Conservation (phyloP, 2,888 invertebrate genomes). For the Blastobasis adustella region DNA sequence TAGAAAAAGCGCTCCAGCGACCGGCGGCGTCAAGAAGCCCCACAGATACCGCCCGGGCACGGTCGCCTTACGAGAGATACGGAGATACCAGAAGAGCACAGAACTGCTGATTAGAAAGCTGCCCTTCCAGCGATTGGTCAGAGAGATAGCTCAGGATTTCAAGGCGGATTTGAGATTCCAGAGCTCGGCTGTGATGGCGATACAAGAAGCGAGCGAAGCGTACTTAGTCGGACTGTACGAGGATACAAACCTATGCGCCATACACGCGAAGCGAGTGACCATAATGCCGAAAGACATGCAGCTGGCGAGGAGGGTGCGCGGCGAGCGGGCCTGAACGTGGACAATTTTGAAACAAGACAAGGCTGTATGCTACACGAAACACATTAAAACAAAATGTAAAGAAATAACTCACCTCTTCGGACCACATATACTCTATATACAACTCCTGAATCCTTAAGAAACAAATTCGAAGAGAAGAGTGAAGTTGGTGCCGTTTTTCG, state of each 20-base stretch:
- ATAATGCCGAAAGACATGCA: constrained; percentile 63
- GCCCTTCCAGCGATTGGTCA: constrained; percentile 82
- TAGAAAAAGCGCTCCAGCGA: constrained; percentile 81
- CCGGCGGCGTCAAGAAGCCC: constrained; percentile 84
- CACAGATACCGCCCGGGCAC: constrained; percentile 82
- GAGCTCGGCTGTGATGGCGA: constrained; percentile 80
- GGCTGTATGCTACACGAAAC: neutral
- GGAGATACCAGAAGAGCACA: constrained; percentile 84
- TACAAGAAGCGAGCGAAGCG: constrained; percentile 77
- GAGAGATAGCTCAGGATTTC: constrained; percentile 85
- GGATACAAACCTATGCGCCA: constrained; percentile 86
- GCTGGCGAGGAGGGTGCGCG: constrained; percentile 49
- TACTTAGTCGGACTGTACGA: constrained; percentile 82
- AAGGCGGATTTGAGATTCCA: constrained; percentile 82
- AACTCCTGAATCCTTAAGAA: too few relatives aligned
- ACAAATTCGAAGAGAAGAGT: too few relatives aligned
- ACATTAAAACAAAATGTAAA: neutral
- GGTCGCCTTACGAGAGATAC: constrained; percentile 80
- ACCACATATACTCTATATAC: too few relatives aligned
- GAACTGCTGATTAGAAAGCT: constrained; percentile 82
- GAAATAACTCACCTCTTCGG: too few relatives aligned
- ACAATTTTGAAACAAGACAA: neutral
- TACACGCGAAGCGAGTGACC: constrained; percentile 75
- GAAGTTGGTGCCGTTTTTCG: neutral
- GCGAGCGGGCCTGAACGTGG: constrained; percentile 40